A percentile compares a stretch with the other conserved stretches of the same genome.
Conservation (phyloP, 2,888 invertebrate species). For the Agriopis marginaria region DNA sequence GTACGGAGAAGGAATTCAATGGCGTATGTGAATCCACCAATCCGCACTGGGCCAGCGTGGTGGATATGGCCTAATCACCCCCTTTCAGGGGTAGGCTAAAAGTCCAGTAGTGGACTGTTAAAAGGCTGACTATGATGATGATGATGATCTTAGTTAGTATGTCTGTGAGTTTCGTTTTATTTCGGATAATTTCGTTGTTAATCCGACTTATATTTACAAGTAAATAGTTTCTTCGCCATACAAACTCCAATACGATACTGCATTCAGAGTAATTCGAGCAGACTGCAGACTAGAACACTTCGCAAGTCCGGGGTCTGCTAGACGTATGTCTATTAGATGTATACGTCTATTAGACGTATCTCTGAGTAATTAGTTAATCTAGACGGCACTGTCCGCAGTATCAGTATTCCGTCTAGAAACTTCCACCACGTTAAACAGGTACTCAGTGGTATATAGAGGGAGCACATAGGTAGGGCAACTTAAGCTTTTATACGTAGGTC, state of each 20-base stretch:
- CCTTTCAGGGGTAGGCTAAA: no score
- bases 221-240: conserved; percentile 2
- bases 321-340: conserved; percentile 19
- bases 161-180: no score
- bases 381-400: conserved; percentile 38
- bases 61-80: no score
- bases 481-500: background rate
- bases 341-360: conserved; percentile 24
- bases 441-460: conserved; percentile 19
- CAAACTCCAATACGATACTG: conserved; percentile 20
- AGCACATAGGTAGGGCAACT: background rate
- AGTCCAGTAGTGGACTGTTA: no score
- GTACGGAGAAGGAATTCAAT: no score
- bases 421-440: conserved; percentile 43
- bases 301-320: conserved; percentile 16
- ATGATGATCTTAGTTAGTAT: no score
- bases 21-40: no score
- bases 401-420: conserved; percentile 43
- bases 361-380: conserved; percentile 46
- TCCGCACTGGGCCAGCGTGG: no score
- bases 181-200: no score
- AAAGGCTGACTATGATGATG: no score
- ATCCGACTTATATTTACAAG: no score
- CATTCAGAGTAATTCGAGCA: conserved; percentile 20
- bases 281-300: conserved; percentile 23